Percentiles rank a stretch among this genome's conserved stretches.
These are phyloP conservation scores for Lophochroa leadbeateri DNA, from an alignment of 2,113 vertebrate species.

Conservation along the genomic window DNA sequence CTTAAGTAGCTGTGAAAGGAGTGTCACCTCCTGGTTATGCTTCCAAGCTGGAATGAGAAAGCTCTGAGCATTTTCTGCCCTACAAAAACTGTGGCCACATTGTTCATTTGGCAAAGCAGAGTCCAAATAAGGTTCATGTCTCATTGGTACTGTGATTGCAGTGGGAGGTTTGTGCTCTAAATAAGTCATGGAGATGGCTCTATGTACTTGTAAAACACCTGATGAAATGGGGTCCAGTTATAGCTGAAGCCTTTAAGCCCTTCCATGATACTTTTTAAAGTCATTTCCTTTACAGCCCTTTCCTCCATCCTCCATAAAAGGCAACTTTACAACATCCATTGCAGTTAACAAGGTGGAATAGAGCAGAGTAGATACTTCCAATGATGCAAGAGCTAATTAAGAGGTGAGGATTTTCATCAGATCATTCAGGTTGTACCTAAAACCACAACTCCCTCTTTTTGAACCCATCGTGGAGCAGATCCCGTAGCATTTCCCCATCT, in stretches of 20 bases:
- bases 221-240: background rate
- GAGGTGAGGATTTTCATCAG: background rate
- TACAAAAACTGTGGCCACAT: background rate
- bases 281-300: background rate
- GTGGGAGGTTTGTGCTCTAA: background rate
- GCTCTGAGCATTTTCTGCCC: background rate
- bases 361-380: background rate
- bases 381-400: background rate
- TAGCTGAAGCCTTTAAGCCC: background rate
- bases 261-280: background rate
- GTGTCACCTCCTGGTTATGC: background rate
- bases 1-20: conserved; percentile 1
- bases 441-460: background rate
- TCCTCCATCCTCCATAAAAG: background rate
- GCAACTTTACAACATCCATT: background rate
- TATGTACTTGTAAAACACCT: background rate
- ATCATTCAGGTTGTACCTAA: background rate
- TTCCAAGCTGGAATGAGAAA: background rate
- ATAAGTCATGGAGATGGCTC: background rate
- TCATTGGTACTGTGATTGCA: background rate
- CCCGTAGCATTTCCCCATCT: background rate
- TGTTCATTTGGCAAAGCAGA: background rate
- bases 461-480: background rate
- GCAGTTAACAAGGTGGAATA: background rate
- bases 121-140: background rate